A percentile compares a stretch with the other conserved stretches of the same genome.
phyloP scores from a whole-genome alignment of 2,113 vertebrate genomes.

The Uropsilus gracilis region DNA sequence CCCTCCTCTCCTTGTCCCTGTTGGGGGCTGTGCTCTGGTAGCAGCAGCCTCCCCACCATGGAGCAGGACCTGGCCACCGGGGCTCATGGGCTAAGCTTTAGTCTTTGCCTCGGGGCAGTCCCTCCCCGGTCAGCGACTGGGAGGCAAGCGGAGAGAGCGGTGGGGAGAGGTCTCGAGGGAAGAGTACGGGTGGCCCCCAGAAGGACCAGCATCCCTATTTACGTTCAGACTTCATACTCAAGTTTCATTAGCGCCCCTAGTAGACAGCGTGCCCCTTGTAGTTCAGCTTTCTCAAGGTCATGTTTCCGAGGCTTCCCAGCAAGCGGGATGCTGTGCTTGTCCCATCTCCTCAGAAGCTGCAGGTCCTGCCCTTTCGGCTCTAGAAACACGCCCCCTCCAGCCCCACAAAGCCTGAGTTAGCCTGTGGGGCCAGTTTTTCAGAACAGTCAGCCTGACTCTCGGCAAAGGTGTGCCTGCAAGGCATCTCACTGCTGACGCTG shows the following conservation, averaged over 20 bases:
- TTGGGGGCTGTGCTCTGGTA: neutral
- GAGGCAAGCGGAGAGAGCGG: neutral
- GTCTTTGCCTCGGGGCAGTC: neutral
- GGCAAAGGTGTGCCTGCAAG: rapidly evolving
- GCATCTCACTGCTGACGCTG: no score
- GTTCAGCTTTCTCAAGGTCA: neutral
- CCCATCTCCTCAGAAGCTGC: neutral
- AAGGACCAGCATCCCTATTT: neutral
- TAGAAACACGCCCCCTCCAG: neutral
- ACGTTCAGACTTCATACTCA: neutral
- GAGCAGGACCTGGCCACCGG: neutral
- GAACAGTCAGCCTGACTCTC: neutral
- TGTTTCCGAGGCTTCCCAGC: neutral
- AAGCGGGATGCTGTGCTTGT: neutral
- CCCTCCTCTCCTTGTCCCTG: rapidly evolving
- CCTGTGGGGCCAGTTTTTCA: neutral
- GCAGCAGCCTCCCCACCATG: neutral
- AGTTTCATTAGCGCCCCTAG: no score
- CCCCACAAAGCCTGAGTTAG: neutral
- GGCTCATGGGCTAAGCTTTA: neutral
- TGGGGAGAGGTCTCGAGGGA: neutral
- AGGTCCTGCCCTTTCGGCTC: neutral
- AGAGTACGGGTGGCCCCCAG: no score
- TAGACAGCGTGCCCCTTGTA: no score
- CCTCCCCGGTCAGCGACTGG: neutral